These are phyloP conservation scores for Lithophane ornitopus DNA, from an alignment of 2,888 invertebrate genomes.

Conservation along the genomic window DNA sequence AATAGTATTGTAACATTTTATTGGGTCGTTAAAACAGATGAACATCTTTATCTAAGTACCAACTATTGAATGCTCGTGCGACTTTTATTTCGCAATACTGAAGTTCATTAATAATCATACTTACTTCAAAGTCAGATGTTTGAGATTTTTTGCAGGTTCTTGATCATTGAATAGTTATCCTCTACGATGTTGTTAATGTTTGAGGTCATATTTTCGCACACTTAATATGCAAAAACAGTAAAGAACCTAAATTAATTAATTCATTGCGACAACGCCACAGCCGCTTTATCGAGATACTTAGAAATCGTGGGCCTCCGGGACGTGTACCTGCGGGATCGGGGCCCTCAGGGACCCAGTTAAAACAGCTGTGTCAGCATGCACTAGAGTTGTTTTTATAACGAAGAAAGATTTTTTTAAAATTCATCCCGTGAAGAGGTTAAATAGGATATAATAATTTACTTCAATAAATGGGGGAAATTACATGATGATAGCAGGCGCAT, in stretches of 20 bases:
- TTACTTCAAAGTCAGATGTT: conserved; percentile 9
- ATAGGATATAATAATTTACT: not conserved
- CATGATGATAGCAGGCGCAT: not conserved
- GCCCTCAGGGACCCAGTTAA: too few species aligned
- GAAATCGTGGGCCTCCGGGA: too few species aligned
- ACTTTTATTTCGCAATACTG: conserved; percentile 33
- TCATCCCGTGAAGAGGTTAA: too few species aligned
- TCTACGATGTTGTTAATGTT: not conserved
- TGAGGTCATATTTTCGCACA: not conserved
- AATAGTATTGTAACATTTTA: conserved; percentile 59
- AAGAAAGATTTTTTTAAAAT: not conserved
- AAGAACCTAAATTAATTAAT: not conserved
- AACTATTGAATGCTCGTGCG: not conserved
- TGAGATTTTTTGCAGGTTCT: conserved; percentile 8
- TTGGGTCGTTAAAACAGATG: conserved; percentile 45
- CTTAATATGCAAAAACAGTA: not conserved
- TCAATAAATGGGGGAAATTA: not conserved
- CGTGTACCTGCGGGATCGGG: too few species aligned
- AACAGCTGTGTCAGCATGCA: not conserved
- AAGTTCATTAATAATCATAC: conserved; percentile 33
- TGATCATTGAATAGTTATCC: not conserved
- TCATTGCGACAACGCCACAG: not conserved
- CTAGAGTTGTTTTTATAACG: not conserved
- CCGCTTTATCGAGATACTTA: not conserved
- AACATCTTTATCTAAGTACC: conserved; percentile 24